Conservation (phyloP, 2,888 invertebrate species). For the Nematopogon swammerdamellus region DNA sequence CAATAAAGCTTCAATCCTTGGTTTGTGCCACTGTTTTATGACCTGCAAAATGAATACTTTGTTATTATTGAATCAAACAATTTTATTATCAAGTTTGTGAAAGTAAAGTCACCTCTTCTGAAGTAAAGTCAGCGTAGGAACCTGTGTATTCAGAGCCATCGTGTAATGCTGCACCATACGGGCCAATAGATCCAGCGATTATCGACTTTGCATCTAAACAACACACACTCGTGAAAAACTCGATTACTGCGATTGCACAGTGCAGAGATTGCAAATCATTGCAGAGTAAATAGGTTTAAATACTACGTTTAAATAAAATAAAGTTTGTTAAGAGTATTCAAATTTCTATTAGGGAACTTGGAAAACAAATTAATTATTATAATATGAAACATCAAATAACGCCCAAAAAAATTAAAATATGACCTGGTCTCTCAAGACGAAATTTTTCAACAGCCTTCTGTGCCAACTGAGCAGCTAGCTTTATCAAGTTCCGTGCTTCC, state of each 20-base stretch:
- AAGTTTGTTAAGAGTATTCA: too few species aligned
- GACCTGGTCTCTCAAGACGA: constrained; percentile 25
- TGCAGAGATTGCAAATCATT: too few species aligned
- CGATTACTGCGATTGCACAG: too few species aligned
- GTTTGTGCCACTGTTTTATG: constrained; percentile 70
- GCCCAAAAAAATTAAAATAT: too few species aligned
- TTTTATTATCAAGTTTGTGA: background rate
- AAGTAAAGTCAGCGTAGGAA: constrained; percentile 54
- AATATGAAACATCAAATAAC: too few species aligned
- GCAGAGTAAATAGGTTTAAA: constrained; percentile 6
- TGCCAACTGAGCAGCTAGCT: constrained; percentile 62
- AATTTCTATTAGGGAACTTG: too few species aligned
- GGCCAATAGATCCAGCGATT: constrained; percentile 79
- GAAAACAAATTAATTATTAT: too few species aligned
- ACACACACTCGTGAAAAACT: too few species aligned
- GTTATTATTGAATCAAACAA: too few species aligned
- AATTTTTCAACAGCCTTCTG: constrained; percentile 55
- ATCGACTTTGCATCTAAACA: constrained; percentile 29
- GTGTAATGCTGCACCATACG: constrained; percentile 74
- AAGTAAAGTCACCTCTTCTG: constrained; percentile 32
- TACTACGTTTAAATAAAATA: too few species aligned
- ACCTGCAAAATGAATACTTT: constrained; percentile 18
- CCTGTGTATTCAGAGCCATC: constrained; percentile 84
- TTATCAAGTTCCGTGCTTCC: constrained; percentile 62
- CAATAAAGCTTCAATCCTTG: constrained; percentile 64